A percentile compares a stretch with the other conserved stretches of the same genome.
Conservation (phyloP, 2,888 invertebrate species). For the Thymelicus sylvestris region DNA sequence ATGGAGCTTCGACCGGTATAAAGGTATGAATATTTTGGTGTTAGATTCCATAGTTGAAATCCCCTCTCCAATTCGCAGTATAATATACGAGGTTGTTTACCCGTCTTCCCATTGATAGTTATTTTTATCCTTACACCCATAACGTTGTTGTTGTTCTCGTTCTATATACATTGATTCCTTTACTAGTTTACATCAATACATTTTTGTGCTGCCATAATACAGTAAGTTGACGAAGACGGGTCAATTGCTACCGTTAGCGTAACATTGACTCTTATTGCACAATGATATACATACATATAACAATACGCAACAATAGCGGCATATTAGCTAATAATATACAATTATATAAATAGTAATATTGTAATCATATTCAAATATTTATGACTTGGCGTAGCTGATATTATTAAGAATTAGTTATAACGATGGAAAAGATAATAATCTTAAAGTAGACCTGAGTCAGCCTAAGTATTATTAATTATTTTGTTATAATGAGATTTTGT, state of each 20-base stretch:
- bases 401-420: slow-evolving; percentile 73
- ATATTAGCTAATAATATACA: slow-evolving; percentile 53
- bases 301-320: slow-evolving; percentile 65
- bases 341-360: slow-evolving; percentile 55
- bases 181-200: neutral
- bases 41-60: too few relatives aligned
- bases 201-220: slow-evolving; percentile 11
- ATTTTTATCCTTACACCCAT: neutral
- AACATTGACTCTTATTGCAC: slow-evolving; percentile 49
- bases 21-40: too few relatives aligned
- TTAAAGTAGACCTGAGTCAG: slow-evolving; percentile 63
- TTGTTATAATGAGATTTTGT: slow-evolving; percentile 39
- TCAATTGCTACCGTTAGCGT: neutral
- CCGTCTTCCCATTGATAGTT: slow-evolving; percentile 32
- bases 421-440: slow-evolving; percentile 52
- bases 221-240: neutral
- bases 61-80: too few relatives aligned
- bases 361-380: slow-evolving; percentile 49
- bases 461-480: slow-evolving; percentile 70
- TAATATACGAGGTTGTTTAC: slow-evolving; percentile 25
- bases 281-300: slow-evolving; percentile 50
- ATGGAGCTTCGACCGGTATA: too few relatives aligned
- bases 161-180: too few relatives aligned
- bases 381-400: slow-evolving; percentile 64
- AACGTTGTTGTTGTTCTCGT: too few relatives aligned